Percentiles rank a stretch among this genome's conserved stretches.
phyloP scores from a whole-genome alignment of 2,113 vertebrate genomes.

The Falcunculus frontatus region DNA sequence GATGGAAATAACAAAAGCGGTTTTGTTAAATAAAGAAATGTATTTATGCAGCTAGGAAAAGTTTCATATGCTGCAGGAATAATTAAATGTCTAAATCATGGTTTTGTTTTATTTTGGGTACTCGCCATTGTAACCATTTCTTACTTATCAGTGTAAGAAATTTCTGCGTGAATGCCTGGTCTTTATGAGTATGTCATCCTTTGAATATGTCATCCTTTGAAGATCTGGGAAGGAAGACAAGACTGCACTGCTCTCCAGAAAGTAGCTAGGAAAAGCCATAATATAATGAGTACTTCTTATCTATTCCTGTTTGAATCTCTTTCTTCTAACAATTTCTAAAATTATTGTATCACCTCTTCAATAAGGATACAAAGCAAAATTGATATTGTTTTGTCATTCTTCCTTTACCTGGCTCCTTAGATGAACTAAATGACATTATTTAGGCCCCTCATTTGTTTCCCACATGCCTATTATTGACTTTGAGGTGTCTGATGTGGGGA shows the following conservation, averaged over 20 bases:
- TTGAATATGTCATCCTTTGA: neutral
- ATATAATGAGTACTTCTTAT: neutral
- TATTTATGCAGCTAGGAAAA: neutral
- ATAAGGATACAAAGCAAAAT: neutral
- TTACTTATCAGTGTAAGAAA: neutral
- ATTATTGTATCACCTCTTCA: neutral
- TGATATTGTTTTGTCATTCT: neutral
- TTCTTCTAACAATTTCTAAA: neutral
- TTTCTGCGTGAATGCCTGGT: neutral
- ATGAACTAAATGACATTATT: neutral
- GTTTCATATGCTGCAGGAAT: neutral
- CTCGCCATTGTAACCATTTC: neutral
- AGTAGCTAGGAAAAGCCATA: neutral
- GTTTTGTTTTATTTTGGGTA: neutral
- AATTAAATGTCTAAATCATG: neutral
- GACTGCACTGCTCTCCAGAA: neutral
- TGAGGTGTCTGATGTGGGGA: neutral
- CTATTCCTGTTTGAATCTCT: neutral
- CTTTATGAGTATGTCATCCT: neutral
- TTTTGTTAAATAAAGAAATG: conserved; percentile 7
- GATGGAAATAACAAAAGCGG: neutral
- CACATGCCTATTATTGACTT: too few species aligned
- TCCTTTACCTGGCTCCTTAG: neutral
- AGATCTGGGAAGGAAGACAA: neutral
- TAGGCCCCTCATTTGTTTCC: neutral